phyloP scores from a whole-genome alignment of 2,888 invertebrate genomes.

The Macropis europaea region DNA sequence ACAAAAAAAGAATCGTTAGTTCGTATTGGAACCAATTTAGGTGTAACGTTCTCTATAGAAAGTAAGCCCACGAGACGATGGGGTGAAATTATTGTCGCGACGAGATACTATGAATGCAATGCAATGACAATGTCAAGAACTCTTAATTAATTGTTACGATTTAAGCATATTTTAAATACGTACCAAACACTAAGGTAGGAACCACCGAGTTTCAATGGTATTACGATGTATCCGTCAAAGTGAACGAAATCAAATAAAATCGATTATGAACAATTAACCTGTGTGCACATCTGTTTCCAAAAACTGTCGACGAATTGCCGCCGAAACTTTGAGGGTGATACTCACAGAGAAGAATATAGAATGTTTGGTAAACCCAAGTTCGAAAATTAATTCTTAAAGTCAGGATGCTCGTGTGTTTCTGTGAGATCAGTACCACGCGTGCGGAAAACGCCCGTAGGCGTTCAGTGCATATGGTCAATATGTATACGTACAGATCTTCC shows the following conservation, averaged over 20 bases:
- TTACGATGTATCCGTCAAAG: conserved; percentile 61
- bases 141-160: conserved; percentile 49
- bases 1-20: conserved; percentile 41
- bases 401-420: too few species aligned
- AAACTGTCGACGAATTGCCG: too few species aligned
- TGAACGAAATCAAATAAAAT: conserved; percentile 58
- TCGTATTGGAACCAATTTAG: conserved; percentile 56
- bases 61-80: neutral
- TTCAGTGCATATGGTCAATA: too few species aligned
- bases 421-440: too few species aligned
- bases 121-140: conserved; percentile 56
- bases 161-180: conserved; percentile 71
- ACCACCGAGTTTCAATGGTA: conserved; percentile 35
- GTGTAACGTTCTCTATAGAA: conserved; percentile 14
- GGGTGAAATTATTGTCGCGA: neutral
- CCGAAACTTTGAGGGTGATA: too few species aligned
- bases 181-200: conserved; percentile 46
- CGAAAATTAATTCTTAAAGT: too few species aligned
- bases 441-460: too few species aligned
- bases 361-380: too few species aligned
- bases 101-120: conserved; percentile 39
- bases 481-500: too few species aligned
- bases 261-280: conserved; percentile 14
- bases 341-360: too few species aligned
- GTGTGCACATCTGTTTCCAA: neutral